Percentiles rank a stretch among this genome's conserved stretches.
These are phyloP conservation scores for Achatina immaculata DNA, from an alignment of 1,140 invertebrate genomes.

Conservation along the genomic window DNA sequence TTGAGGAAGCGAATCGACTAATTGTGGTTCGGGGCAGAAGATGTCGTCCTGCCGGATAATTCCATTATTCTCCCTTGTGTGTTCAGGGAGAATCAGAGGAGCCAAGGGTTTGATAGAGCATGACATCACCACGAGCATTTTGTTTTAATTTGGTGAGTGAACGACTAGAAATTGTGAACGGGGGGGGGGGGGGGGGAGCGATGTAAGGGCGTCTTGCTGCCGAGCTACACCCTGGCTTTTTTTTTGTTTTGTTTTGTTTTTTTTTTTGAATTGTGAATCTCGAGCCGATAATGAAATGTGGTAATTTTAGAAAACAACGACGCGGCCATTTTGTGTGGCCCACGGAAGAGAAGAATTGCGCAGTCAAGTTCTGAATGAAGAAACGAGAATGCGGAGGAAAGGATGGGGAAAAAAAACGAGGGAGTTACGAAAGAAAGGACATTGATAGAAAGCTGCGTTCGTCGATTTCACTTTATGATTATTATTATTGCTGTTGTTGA, in stretches of 20 bases:
- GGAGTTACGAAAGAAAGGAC: no score
- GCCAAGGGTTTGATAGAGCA: not conserved
- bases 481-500: no score
- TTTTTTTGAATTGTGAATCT: not conserved
- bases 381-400: no score
- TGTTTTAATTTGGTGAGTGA: conserved; percentile 4
- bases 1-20: conserved; percentile 7
- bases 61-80: conserved; percentile 9
- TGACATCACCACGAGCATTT: conserved; percentile 13
- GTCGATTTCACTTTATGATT: no score
- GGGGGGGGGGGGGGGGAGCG: no score
- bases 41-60: conserved; percentile 1
- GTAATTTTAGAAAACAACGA: no score
- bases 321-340: no score
- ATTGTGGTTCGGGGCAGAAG: conserved; percentile 10
- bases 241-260: not conserved
- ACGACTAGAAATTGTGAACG: not conserved
- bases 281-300: not conserved
- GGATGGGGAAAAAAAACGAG: no score
- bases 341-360: no score
- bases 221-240: not conserved
- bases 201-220: not conserved
- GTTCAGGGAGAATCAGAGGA: not conserved
- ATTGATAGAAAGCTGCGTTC: no score
- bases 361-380: no score